Conservation (phyloP, 2,797 vertebrate genomes). For the Helarctos malayanus region DNA sequence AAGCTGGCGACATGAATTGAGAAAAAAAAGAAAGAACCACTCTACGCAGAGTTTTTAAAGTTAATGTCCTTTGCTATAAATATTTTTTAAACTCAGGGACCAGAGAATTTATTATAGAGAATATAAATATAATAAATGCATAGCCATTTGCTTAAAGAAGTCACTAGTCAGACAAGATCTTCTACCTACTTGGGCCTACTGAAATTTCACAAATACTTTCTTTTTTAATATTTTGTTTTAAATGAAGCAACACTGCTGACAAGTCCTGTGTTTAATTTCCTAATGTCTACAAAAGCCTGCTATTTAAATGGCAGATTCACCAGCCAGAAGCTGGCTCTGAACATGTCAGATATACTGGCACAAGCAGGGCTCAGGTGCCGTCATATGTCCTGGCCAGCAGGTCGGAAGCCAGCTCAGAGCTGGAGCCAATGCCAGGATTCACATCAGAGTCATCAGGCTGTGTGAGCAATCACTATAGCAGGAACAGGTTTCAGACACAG, state of each 20-base stretch:
- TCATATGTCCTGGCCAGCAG: background rate
- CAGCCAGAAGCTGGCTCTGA: slow-evolving; percentile 25
- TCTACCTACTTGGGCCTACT: background rate
- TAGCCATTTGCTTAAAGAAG: background rate
- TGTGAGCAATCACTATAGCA: background rate
- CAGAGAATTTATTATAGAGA: background rate
- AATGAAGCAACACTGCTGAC: slow-evolving; percentile 13
- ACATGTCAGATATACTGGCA: slow-evolving; percentile 13
- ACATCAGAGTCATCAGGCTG: background rate
- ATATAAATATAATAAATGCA: background rate
- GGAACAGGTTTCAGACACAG: background rate
- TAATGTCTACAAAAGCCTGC: slow-evolving; percentile 50
- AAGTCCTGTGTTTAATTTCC: slow-evolving; percentile 38
- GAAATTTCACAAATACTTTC: background rate
- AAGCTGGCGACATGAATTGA: background rate
- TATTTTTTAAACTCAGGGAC: background rate
- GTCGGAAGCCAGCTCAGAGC: background rate
- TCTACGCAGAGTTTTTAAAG: background rate
- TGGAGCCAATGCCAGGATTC: background rate
- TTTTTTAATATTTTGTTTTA: slow-evolving; percentile 35
- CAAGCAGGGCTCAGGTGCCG: background rate
- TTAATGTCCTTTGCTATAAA: background rate
- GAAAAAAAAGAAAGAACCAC: background rate
- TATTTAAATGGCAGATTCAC: slow-evolving; percentile 57
- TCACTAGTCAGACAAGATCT: background rate